These are phyloP conservation scores for Cryptotis parvus DNA, from an alignment of 2,113 vertebrate species.

Conservation along the genomic window DNA sequence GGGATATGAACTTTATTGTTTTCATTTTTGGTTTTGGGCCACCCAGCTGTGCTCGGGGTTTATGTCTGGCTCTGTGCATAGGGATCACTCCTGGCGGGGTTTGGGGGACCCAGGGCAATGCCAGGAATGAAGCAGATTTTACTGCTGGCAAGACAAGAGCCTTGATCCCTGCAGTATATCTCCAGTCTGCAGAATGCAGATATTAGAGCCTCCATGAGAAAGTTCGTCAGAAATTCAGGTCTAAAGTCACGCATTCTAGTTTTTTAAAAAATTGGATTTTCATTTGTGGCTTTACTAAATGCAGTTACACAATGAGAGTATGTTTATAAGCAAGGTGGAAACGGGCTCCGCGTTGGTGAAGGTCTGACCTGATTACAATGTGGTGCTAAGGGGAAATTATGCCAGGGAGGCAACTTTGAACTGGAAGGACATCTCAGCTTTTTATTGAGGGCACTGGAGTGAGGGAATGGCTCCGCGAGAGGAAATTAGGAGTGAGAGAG, in stretches of 20 bases:
- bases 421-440: constrained; percentile 42
- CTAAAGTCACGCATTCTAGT: neutral
- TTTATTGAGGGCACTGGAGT: constrained; percentile 43
- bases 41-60: too few species aligned
- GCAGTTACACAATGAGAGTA: neutral
- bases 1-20: neutral
- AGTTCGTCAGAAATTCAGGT: too few species aligned
- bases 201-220: too few species aligned
- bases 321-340: neutral
- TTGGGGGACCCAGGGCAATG: too few species aligned
- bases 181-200: too few species aligned
- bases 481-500: constrained; percentile 39
- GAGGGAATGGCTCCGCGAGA: constrained; percentile 11
- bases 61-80: too few species aligned
- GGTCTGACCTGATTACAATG: neutral
- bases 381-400: neutral
- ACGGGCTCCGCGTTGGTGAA: neutral
- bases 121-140: too few species aligned
- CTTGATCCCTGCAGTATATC: too few species aligned
- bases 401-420: neutral
- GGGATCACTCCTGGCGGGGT: too few species aligned
- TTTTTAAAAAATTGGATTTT: constrained; percentile 3
- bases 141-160: too few species aligned
- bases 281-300: constrained; percentile 21
- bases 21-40: too few species aligned